Evolutionary conservation across 2,888 invertebrate species (phyloP).

Genomic region (Thereva unica): DNA sequence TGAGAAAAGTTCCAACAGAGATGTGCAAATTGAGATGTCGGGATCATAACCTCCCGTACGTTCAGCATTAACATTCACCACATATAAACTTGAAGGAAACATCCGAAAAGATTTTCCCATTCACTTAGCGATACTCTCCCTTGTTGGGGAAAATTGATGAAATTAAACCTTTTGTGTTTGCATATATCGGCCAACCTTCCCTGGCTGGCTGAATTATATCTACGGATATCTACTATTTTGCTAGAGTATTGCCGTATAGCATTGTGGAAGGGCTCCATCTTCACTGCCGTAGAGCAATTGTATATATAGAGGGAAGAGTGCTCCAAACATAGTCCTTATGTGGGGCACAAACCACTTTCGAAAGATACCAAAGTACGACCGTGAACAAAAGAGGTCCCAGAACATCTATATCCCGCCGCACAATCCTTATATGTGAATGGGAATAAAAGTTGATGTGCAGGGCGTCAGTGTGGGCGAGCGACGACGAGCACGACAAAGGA

Average conservation of each 20-base stretch:
- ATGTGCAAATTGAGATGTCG: slow-evolving; percentile 14
- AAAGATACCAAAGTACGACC: slow-evolving; percentile 17
- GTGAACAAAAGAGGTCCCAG: slow-evolving; percentile 20
- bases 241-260: too few relatives aligned
- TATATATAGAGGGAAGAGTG: too few relatives aligned
- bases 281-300: too few relatives aligned
- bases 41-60: slow-evolving; percentile 3
- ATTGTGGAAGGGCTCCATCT: too few relatives aligned
- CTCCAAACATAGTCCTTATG: too few relatives aligned
- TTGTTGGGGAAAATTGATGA: slow-evolving; percentile 23
- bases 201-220: not conserved
- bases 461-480: too few relatives aligned
- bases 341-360: slow-evolving; percentile 5
- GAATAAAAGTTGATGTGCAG: slow-evolving; percentile 20
- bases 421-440: slow-evolving; percentile 19
- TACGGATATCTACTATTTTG: not conserved
- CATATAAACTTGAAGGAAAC: not conserved
- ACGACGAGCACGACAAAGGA: not conserved
- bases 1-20: slow-evolving; percentile 17
- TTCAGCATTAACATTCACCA: not conserved
- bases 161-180: slow-evolving; percentile 31
- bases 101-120: slow-evolving; percentile 6
- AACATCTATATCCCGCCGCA: slow-evolving; percentile 15
- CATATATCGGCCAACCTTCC: slow-evolving; percentile 18
- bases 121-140: slow-evolving; percentile 9